Conservation (phyloP, 2,797 vertebrate species). For the Rhadinocentrus ornatus region DNA sequence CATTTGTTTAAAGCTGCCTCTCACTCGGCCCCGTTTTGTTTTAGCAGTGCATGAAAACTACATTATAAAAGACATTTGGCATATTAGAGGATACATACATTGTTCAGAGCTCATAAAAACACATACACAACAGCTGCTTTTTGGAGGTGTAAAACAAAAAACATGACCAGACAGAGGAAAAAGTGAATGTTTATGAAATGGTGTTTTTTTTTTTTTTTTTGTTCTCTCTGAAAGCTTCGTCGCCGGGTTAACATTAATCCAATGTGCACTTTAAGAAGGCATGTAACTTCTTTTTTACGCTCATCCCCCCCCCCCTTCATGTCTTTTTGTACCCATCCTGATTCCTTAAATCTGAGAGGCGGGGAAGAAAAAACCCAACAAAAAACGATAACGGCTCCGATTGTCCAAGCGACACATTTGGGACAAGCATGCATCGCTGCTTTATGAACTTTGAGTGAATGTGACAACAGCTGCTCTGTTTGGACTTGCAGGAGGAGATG, state of each 20-base stretch:
- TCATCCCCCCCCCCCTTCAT: slow-evolving; percentile 13
- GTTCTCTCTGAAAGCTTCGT: slow-evolving; percentile 49
- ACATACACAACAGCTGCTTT: slow-evolving; percentile 88
- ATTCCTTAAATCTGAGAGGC: slow-evolving; percentile 31
- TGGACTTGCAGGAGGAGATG: slow-evolving; percentile 24
- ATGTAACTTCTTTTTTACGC: slow-evolving; percentile 64
- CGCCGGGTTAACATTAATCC: slow-evolving; percentile 49
- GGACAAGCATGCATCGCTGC: slow-evolving; percentile 52
- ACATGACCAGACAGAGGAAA: slow-evolving; percentile 51
- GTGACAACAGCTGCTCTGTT: slow-evolving; percentile 50
- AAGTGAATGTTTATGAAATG: slow-evolving; percentile 38
- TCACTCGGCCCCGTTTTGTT: slow-evolving; percentile 83
- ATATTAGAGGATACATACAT: slow-evolving; percentile 90
- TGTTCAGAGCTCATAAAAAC: slow-evolving; percentile 89
- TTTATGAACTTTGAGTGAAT: slow-evolving; percentile 41
- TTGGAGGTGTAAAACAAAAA: slow-evolving; percentile 79
- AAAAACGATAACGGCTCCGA: slow-evolving; percentile 79
- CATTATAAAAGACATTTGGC: slow-evolving; percentile 90
- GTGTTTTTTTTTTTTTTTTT: slow-evolving; percentile 15
- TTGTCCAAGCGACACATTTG: slow-evolving; percentile 79
- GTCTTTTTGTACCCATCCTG: slow-evolving; percentile 39
- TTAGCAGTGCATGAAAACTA: slow-evolving; percentile 91
- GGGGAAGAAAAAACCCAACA: neutral
- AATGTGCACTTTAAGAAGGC: slow-evolving; percentile 57
- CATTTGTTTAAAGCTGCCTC: slow-evolving; percentile 86